Evolutionary conservation across 2,888 invertebrate species (phyloP), one percentile per base, ranked within the genome.

Genomic region (Formica aserva): DNA sequence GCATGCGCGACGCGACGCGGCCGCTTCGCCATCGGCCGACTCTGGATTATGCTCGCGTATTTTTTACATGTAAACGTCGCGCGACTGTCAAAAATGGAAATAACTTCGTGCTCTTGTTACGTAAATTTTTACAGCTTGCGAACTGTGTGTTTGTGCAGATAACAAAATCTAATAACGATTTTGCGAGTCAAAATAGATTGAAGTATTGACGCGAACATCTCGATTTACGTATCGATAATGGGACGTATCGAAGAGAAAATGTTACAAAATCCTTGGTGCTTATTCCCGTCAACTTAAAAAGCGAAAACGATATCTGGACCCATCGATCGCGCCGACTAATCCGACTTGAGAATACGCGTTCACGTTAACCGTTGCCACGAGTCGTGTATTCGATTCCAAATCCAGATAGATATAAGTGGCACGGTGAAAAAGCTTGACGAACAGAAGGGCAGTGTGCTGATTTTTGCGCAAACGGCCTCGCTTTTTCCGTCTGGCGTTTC

Each of bases 1-100:
- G 72, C 82, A 78, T 72, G 80, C 69, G 60, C 87, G 88, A 84
- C 78, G 71, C 78, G 60, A 86, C 84, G 38, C 66, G 48, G 22
- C 52, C 66, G 38, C 29, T 32, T 62, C 74, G 57, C 71, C 55
- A 78, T 45, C 78, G 9, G 41, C 45, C 45, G 60, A 8, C 22
- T 45, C 45, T 48, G 45, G 72, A 80, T 72, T 72, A 80, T 35
- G 11, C 60, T 80, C 72, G 72, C 62, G 72, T 72, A 80, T 72
- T 80, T 72, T 80, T 80, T 48, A 77, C 38, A n/a, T 55, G 69
- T 8, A 52, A 15, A 32, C 32, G 78, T 60, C 18, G 22, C 45
- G 45, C 26, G 29, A 35, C 15, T 45, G 35, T n/a, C 45, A 35
- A 48, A 62, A 72, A 18, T 48, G 35, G 13, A 80, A 80, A 67